Percentiles rank a stretch among this genome's conserved stretches.
Conservation (phyloP, 2,797 vertebrate species). For the Chelon auratus region DNA sequence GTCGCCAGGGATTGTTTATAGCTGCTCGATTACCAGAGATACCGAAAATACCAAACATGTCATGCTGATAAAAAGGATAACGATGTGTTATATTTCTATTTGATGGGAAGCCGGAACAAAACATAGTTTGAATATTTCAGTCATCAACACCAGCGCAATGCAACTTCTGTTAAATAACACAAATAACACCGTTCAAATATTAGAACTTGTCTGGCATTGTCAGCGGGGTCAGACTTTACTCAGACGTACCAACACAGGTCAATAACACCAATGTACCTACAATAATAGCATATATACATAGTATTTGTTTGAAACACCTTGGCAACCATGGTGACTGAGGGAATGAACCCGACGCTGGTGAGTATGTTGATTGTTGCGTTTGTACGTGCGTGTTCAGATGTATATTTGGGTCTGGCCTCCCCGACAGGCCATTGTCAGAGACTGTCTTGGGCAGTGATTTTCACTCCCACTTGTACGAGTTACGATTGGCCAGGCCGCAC, state of each 20-base stretch:
- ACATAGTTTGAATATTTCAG: neutral
- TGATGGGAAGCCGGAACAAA: neutral
- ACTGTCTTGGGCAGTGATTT: constrained; percentile 67
- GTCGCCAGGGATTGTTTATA: neutral
- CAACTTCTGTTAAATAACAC: neutral
- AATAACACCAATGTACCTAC: constrained; percentile 33
- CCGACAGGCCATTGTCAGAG: constrained; percentile 63
- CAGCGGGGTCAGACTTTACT: constrained; percentile 24
- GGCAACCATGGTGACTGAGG: constrained; percentile 35
- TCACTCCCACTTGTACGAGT: constrained; percentile 56
- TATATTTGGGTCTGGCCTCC: constrained; percentile 31
- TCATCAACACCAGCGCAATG: neutral
- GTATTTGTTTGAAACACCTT: constrained; percentile 53
- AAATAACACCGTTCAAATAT: no score
- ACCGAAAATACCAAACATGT: neutral
- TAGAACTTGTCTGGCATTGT: constrained; percentile 18
- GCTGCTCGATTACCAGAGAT: neutral
- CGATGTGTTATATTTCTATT: neutral
- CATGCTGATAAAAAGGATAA: neutral
- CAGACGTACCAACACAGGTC: constrained; percentile 14
- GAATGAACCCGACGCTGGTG: constrained; percentile 5
- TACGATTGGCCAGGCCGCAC: constrained; percentile 66
- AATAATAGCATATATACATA: constrained; percentile 32
- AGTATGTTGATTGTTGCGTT: constrained; percentile 23
- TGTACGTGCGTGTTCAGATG: constrained; percentile 18